Evolutionary conservation across 2,113 vertebrate genomes (phyloP).

Genomic region (Taurulus bubalis): DNA sequence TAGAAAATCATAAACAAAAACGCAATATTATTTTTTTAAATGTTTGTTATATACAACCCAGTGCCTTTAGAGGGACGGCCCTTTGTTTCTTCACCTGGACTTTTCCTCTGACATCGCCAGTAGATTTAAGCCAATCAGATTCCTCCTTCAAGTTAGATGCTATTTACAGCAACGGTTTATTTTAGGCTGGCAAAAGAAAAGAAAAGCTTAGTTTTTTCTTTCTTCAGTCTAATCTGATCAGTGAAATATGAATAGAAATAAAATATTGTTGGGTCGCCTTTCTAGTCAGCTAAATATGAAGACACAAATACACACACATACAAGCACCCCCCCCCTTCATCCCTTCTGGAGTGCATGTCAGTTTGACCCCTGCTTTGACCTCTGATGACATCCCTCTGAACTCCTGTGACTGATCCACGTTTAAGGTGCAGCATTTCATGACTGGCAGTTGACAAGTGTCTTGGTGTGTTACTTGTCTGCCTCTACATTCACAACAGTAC

Average conservation of each 20-base stretch:
- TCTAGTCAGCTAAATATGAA: slow-evolving; percentile 20
- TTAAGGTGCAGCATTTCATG: slow-evolving; percentile 28
- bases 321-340: background rate
- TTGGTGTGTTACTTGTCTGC: background rate
- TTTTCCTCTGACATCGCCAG: slow-evolving; percentile 70
- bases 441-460: background rate
- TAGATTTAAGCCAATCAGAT: slow-evolving; percentile 84
- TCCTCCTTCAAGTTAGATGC: slow-evolving; percentile 84
- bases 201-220: background rate
- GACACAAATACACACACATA: slow-evolving; percentile 41
- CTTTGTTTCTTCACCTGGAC: slow-evolving; percentile 49
- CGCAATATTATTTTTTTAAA: slow-evolving; percentile 72
- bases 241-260: slow-evolving; percentile 27
- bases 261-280: slow-evolving; percentile 16
- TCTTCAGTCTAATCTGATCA: slow-evolving; percentile 10
- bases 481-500: background rate
- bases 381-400: slow-evolving; percentile 6
- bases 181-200: background rate
- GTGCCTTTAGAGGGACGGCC: slow-evolving; percentile 85
- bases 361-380: slow-evolving; percentile 10
- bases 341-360: background rate
- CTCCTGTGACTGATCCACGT: slow-evolving; percentile 7
- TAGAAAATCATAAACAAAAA: slow-evolving; percentile 88
- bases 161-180: slow-evolving; percentile 49
- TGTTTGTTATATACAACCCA: slow-evolving; percentile 93